Percentiles rank a stretch among this genome's conserved stretches.
These are phyloP conservation scores for Montipora efflorescens DNA, from an alignment of 64 coral and sea anemone genomes.

Conservation along the genomic window DNA sequence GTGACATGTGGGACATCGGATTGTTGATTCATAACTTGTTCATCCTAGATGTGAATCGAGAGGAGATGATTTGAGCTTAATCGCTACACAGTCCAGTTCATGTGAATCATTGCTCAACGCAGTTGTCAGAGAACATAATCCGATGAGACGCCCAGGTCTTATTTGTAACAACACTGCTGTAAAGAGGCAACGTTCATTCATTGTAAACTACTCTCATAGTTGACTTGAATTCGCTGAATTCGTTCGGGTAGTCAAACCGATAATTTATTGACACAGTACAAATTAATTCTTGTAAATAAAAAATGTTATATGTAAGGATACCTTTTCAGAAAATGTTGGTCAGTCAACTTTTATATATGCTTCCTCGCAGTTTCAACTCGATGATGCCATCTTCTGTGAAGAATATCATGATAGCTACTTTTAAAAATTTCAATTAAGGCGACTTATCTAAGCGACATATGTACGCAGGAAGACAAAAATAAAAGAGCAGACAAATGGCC, in stretches of 20 bases:
- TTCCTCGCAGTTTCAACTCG: not conserved
- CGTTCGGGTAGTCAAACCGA: too few species aligned
- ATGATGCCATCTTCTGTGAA: too few species aligned
- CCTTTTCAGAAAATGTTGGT: not conserved
- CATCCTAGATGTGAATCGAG: constrained; percentile 10
- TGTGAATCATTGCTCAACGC: not conserved
- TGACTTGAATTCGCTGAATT: not conserved
- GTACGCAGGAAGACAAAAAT: too few species aligned
- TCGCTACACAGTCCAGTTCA: not conserved
- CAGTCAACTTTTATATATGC: not conserved
- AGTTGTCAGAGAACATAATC: not conserved
- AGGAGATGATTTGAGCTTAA: constrained; percentile 8
- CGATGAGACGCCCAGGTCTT: not conserved
- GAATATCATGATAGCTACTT: too few species aligned
- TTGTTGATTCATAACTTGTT: constrained; percentile 43
- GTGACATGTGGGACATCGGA: constrained; percentile 34
- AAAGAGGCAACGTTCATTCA: not conserved
- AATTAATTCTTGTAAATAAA: not conserved
- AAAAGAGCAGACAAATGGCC: too few species aligned
- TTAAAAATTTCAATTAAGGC: too few species aligned
- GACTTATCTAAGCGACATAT: too few species aligned
- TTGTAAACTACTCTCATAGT: not conserved
- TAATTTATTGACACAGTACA: not conserved
- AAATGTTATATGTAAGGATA: not conserved
- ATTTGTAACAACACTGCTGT: not conserved